Conservation (phyloP, 2,888 invertebrate genomes). For the Oscheius myriophilus region DNA sequence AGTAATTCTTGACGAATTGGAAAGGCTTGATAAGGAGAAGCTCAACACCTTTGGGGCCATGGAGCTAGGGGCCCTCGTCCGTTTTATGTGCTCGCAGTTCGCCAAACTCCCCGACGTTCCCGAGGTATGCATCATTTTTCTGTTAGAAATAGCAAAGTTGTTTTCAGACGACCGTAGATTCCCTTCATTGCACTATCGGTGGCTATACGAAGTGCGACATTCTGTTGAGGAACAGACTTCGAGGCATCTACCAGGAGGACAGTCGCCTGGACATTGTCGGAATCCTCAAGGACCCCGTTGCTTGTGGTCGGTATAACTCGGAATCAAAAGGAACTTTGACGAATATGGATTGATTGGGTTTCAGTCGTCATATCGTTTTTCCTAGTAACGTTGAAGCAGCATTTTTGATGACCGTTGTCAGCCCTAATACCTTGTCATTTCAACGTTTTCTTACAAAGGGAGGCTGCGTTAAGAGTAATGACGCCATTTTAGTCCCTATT, state of each 20-base stretch:
- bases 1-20: neutral
- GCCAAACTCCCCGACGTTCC: conserved; percentile 2
- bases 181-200: conserved; percentile 6
- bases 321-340: too few relatives aligned
- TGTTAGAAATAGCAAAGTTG: neutral
- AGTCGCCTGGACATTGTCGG: conserved; percentile 4
- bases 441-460: too few relatives aligned
- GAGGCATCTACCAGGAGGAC: conserved; percentile 16
- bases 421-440: too few relatives aligned
- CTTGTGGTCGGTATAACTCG: conserved; percentile 7
- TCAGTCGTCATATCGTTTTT: too few relatives aligned
- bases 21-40: conserved; percentile 1
- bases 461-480: too few relatives aligned
- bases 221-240: conserved; percentile 19
- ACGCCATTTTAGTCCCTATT: too few relatives aligned
- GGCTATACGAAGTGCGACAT: conserved; percentile 17
- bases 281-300: conserved; percentile 1
- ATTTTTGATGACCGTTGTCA: too few relatives aligned
- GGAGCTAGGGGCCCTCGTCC: conserved; percentile 10
- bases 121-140: neutral
- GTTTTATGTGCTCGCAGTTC: conserved; percentile 5
- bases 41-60: conserved; percentile 5
- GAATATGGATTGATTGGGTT: too few relatives aligned
- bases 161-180: conserved; percentile 13
- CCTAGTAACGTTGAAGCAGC: too few relatives aligned